Evolutionary conservation across 1,140 invertebrate species (phyloP).

Genomic region (Lordiphosa collinella): DNA sequence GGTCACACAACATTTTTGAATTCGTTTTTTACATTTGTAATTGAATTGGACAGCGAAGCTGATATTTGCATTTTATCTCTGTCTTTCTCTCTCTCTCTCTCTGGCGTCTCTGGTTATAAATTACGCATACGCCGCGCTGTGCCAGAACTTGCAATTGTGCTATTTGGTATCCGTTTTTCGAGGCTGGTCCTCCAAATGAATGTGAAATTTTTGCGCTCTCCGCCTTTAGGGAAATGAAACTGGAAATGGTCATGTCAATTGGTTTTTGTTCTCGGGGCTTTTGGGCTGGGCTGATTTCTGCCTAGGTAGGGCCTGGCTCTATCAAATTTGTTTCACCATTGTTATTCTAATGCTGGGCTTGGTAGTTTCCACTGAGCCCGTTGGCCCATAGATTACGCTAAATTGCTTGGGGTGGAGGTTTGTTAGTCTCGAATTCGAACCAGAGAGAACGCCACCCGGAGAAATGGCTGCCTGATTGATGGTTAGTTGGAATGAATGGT

Average conservation of each 20-base stretch:
- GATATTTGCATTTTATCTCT: slow-evolving; percentile 46
- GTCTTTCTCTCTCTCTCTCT: background rate
- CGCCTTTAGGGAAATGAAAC: slow-evolving; percentile 18
- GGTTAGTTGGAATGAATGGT: background rate
- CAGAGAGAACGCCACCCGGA: background rate
- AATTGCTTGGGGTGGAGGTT: slow-evolving; percentile 30
- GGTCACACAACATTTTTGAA: slow-evolving; percentile 22
- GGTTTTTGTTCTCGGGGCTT: slow-evolving; percentile 27
- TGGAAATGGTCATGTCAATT: slow-evolving; percentile 48
- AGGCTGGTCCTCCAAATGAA: slow-evolving; percentile 20
- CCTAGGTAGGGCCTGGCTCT: slow-evolving; percentile 33
- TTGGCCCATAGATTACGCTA: slow-evolving; percentile 44
- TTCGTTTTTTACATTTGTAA: slow-evolving; percentile 45
- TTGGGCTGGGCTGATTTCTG: slow-evolving; percentile 31
- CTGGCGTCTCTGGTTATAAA: slow-evolving; percentile 52
- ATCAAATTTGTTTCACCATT: slow-evolving; percentile 37
- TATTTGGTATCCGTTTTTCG: slow-evolving; percentile 22
- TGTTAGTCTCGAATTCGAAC: slow-evolving; percentile 5
- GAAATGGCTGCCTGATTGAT: slow-evolving; percentile 25
- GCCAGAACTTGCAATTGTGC: slow-evolving; percentile 46
- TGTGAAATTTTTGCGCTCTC: slow-evolving; percentile 19
- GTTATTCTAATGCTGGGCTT: slow-evolving; percentile 42
- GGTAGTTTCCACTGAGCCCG: slow-evolving; percentile 21
- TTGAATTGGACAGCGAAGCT: slow-evolving; percentile 29
- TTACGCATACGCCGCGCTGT: slow-evolving; percentile 51